These are phyloP conservation scores for Pipistrellus pipistrellus DNA, from an alignment of 2,797 vertebrate species.

Conservation along the genomic window DNA sequence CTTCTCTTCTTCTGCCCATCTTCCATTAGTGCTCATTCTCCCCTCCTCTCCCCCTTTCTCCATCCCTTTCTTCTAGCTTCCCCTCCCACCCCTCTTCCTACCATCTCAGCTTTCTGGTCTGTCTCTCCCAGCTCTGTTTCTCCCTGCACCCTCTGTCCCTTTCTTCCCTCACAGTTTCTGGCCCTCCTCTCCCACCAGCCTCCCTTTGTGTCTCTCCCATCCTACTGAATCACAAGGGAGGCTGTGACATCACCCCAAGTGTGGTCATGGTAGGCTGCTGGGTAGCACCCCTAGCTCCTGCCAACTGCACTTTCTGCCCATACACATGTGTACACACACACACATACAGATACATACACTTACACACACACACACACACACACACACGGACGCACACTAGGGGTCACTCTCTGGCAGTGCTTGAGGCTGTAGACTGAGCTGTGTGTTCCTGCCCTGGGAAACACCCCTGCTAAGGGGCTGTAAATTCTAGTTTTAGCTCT, in stretches of 20 bases:
- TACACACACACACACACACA: too few relatives aligned
- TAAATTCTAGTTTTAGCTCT: constrained; percentile 20
- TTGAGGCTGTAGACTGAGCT: not conserved
- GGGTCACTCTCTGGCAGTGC: not conserved
- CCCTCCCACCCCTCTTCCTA: not conserved
- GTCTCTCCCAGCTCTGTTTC: not conserved
- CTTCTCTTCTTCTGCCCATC: not conserved
- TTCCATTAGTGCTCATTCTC: not conserved
- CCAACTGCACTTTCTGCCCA: not conserved
- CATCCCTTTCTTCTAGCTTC: not conserved
- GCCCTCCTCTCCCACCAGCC: not conserved
- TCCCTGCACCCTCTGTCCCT: not conserved
- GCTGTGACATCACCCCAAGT: constrained; percentile 7
- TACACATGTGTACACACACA: not conserved
- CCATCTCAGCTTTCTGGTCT: not conserved
- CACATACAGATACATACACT: not conserved
- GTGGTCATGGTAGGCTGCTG: not conserved
- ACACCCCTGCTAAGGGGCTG: not conserved
- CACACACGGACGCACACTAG: not conserved
- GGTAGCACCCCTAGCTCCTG: not conserved
- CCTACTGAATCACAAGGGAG: constrained; percentile 69
- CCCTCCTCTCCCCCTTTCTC: not conserved
- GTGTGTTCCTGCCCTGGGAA: not conserved
- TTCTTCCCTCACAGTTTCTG: constrained; percentile 44
- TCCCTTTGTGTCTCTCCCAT: constrained; percentile 57